A percentile compares a stretch with the other conserved stretches of the same genome.
phyloP scores from a whole-genome alignment of 2,888 invertebrate genomes.

The Lypha dubia region DNA sequence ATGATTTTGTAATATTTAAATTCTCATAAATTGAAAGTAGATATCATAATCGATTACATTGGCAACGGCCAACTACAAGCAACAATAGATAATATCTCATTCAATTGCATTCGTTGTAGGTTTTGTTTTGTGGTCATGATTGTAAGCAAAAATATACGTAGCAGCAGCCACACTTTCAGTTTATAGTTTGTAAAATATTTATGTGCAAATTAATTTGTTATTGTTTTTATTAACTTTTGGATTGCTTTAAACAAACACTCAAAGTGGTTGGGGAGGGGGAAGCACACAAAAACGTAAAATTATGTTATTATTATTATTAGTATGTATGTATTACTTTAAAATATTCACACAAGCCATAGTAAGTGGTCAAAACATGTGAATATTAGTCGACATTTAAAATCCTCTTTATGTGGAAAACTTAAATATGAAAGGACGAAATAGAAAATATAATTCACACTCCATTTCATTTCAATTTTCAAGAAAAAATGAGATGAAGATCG shows the following conservation, averaged over 20 bases:
- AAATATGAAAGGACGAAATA: too few species aligned
- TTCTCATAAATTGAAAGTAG: neutral
- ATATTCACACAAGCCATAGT: neutral
- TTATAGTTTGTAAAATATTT: neutral
- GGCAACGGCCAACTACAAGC: neutral
- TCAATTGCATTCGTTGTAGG: neutral
- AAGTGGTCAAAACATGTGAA: neutral
- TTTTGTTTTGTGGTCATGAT: neutral
- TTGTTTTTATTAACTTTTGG: slow-evolving; percentile 70
- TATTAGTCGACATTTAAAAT: neutral
- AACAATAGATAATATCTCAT: too few species aligned
- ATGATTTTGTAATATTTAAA: neutral
- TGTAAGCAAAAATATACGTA: neutral
- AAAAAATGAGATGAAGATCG: too few species aligned
- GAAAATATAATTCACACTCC: too few species aligned
- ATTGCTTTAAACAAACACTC: slow-evolving; percentile 57
- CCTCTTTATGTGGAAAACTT: too few species aligned
- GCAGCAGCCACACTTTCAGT: neutral
- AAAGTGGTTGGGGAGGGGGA: slow-evolving; percentile 1
- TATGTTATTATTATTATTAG: slow-evolving; percentile 32
- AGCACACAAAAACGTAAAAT: slow-evolving; percentile 52
- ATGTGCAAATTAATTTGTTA: slow-evolving; percentile 45
- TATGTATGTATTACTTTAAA: slow-evolving; percentile 8
- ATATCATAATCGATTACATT: neutral
- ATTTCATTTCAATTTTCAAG: too few species aligned